Base-by-base conservation (phyloP, 2,888 invertebrate species). In the Drepanosiphum platanoidis region DNA sequence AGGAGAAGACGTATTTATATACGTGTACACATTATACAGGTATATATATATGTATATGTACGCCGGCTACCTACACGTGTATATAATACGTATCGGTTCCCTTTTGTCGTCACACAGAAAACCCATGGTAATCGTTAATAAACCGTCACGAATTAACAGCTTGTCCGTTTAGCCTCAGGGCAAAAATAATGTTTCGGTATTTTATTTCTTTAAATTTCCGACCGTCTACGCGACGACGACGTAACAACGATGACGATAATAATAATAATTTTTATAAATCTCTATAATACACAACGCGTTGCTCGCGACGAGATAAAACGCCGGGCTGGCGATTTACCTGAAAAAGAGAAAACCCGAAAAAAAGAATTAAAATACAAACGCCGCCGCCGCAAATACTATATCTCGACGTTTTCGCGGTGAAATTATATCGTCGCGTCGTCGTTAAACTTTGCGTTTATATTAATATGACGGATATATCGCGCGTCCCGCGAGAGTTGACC, bases 61-160 rank as follows among this genome's bases (percentile, higher is more conserved):
- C n/a, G n/a, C n/a, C n/a, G n/a, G n/a, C n/a, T n/a, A n/a, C 18
- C 27, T 34, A 13, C 58, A 18, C 46, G 42, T 32, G 30, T 58
- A 18, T 72, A 72, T 72, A 46, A 22, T 58, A 64, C n/a, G 34
- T 72, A 83, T 84, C 39, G 86, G 82, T 82, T 81, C 86, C 79
- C 86, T 87, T 87, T 86, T 87, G 87, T 86, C 75, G 86, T 74
- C 86, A 79, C 86, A 86, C 84, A 87, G 87, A 86, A 87, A 87
- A 86, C 86, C 86, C 87, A 86, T 66, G 86, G 86, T 88, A 88
- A 88, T 88, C 88, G 87, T 87, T 88, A 88, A 88, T 88, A 88
- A 88, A 87, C 87, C 88, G 87, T 86, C 84, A 87, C 87, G 86
- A 87, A 88, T 88, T 87, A 87, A 87, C 75, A 34, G 74, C 52